Evolutionary conservation across 2,888 invertebrate species (phyloP), one percentile per base, ranked within the genome.

Genomic region (Chrysopilus asiliformis): DNA sequence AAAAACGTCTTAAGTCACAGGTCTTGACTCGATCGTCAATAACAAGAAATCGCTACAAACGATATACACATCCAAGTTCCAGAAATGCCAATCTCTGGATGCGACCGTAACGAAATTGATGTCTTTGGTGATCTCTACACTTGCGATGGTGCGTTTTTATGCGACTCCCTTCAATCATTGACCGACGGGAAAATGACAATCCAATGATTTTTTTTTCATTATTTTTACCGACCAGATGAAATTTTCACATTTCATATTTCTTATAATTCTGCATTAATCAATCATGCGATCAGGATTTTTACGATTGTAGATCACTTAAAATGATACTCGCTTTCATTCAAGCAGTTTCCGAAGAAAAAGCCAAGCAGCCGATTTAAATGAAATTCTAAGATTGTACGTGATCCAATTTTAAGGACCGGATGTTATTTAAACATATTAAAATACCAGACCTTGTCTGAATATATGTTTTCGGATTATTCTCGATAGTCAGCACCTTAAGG

Each of bases 391-490:
- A 36, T 30, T 36, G 14, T 24, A n/a, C n/a, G n/a, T n/a, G n/a
- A n/a, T n/a, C n/a, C n/a, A n/a, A n/a, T n/a, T n/a, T 20, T 18
- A 18, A n/a, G n/a, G 22, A 39, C 39, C 39, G 42, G 39, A 42
- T 37, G 39, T 39, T 39, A 42, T 42, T 39, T 37, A 30, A 32
- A 39, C 36, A 42, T n/a, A n/a, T 39, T 32, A 36, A 39, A 42
- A 42, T 41, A 39, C 36, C 39, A 39, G 34, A 28, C n/a, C 34
- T 13, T n/a, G n/a, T n/a, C n/a, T n/a, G 29, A 24, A 26, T 19
- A 27, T 28, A n/a, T n/a, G n/a, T 24, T 13, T 19, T 9, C 27
- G 32, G 38, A 19, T 32, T 19, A 13, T 25, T 12, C 2, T 32
- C 15, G 29, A 28, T 26, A 18, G 4, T 4, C 30, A 25, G 28